Evolutionary conservation across 2,113 vertebrate species (phyloP), one percentile per base, ranked within the genome.

Genomic region (Tretioscincus oriximinensis): DNA sequence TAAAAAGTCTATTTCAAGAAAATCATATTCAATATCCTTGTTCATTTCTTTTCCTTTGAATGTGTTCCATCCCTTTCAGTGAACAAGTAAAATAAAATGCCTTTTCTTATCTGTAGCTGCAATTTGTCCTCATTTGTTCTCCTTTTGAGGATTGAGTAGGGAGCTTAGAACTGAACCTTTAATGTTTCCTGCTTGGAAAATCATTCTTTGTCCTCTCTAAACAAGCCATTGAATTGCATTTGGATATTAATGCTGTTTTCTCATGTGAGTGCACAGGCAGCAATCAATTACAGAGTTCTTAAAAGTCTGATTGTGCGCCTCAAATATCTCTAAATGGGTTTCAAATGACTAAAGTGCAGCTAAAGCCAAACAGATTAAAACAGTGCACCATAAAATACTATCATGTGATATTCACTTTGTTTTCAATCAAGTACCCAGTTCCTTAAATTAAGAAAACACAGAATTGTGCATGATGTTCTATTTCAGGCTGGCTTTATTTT

Each of bases 261-360:
- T n/a, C 31, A 5, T 73, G 31, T 80, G 78, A 83, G 69, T 67
- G 84, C 54, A 58, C 24, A 81, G 86, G 75, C 83, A 80, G 31
- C 72, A 64, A 9, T 54, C 76, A 61, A 64, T 90, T 78, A 82
- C 76, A 88, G 84, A 84, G 61, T 41, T 74, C 76, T 35, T 26
- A 84, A 86, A 58, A 84, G n/a, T 64, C 11, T 75, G 45, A 26
- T 82, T 87, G 47, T 79, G 47, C 71, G n/a, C 81, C 78, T 87
- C 68, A 68, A 80, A 49, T 58, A n/a, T 63, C 31, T 86, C 75
- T 78, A 76, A 79, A 78, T 45, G 76, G 6, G 81, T 84, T 76
- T 75, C 65, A 81, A 3, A 3, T 84, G 72, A 77, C 41, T 60
- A 70, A 81, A 84, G 77, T 81, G 8, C 29, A 84, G 81, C 77